Conservation (phyloP, 2,113 vertebrate genomes). For the Electrona antarctica region DNA sequence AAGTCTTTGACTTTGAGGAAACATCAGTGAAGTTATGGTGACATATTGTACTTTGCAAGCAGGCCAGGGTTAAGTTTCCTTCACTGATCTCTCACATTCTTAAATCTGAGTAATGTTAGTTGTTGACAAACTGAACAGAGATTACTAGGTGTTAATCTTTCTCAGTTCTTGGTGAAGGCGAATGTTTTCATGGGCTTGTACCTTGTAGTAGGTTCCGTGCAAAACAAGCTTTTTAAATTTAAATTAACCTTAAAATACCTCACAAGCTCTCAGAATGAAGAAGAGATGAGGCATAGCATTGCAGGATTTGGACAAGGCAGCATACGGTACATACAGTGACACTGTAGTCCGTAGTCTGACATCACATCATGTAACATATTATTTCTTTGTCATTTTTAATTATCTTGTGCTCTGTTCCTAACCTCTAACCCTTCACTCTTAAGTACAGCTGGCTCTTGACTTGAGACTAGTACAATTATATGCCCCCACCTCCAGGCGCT, state of each 20-base stretch:
- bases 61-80: not conserved
- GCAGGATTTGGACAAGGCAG: no score
- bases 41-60: conserved; percentile 8
- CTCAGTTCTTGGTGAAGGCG: not conserved
- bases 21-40: conserved; percentile 13
- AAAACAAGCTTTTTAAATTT: no score
- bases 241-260: not conserved
- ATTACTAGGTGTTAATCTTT: not conserved
- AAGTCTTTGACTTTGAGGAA: not conserved
- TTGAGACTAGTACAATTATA: conserved; percentile 43
- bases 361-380: not conserved
- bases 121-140: conserved; percentile 20
- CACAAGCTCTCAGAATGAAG: conserved; percentile 5
- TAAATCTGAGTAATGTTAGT: not conserved
- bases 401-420: conserved; percentile 21
- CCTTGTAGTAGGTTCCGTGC: no score
- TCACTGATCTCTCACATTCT: no score
- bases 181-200: no score
- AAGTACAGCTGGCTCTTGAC: conserved; percentile 58
- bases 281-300: not conserved
- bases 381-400: conserved; percentile 5
- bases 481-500: conserved; percentile 57
- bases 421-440: conserved; percentile 56
- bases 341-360: no score
- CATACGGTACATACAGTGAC: no score